Evolutionary conservation across 2,797 vertebrate genomes (phyloP).

Genomic region (Oreonectes daqikongensis): DNA sequence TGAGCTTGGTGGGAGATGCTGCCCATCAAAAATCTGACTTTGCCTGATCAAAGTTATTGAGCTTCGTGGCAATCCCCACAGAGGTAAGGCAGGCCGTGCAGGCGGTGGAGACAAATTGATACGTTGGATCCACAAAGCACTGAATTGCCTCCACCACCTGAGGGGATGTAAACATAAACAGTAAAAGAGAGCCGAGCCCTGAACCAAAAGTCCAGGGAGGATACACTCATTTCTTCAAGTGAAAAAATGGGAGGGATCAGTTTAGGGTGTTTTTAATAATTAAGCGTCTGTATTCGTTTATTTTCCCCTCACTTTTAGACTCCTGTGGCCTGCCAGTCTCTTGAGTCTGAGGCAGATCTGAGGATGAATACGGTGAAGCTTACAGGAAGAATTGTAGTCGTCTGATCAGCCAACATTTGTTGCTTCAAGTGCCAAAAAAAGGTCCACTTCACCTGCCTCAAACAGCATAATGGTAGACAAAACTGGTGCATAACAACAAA

Average conservation of each 20-base stretch:
- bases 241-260: slow-evolving; percentile 47
- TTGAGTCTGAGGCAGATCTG: slow-evolving; percentile 60
- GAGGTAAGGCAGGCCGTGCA: slow-evolving; percentile 19
- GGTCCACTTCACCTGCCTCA: slow-evolving; percentile 71
- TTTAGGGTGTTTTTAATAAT: slow-evolving; percentile 79
- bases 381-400: slow-evolving; percentile 63
- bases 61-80: slow-evolving; percentile 38
- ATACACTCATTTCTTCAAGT: slow-evolving; percentile 66
- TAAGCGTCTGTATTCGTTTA: slow-evolving; percentile 75
- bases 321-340: slow-evolving; percentile 74
- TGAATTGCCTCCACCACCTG: slow-evolving; percentile 56
- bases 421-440: slow-evolving; percentile 70
- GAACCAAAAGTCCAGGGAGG: slow-evolving; percentile 65
- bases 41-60: slow-evolving; percentile 48
- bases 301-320: slow-evolving; percentile 66
- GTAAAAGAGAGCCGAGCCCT: slow-evolving; percentile 53
- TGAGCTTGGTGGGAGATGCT: slow-evolving; percentile 25
- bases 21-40: slow-evolving; percentile 47
- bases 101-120: slow-evolving; percentile 27
- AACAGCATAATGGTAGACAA: slow-evolving; percentile 64
- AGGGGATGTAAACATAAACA: slow-evolving; percentile 57
- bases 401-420: slow-evolving; percentile 65
- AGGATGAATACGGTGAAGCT: slow-evolving; percentile 51
- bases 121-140: slow-evolving; percentile 19
- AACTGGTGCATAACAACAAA: slow-evolving; percentile 16